These are phyloP conservation scores for Leucopternis melanops DNA, from an alignment of 2,113 vertebrate species.

Conservation along the genomic window DNA sequence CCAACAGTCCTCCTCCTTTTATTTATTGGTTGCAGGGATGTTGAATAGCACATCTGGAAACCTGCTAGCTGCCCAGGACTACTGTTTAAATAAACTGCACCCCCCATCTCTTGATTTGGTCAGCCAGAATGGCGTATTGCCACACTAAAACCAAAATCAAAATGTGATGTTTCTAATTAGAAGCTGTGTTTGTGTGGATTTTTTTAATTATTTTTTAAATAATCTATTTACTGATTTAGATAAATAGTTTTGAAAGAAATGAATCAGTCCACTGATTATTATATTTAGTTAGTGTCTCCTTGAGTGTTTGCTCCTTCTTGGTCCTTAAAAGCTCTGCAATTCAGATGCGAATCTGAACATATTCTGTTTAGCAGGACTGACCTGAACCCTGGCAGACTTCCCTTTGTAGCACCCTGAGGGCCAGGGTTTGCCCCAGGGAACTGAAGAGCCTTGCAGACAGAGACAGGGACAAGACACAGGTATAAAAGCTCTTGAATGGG, in stretches of 20 bases:
- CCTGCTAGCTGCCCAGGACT: conserved; percentile 27
- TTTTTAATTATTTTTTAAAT: neutral
- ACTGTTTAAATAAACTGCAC: conserved; percentile 53
- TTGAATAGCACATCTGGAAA: conserved; percentile 62
- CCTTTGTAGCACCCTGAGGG: neutral
- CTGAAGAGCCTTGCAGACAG: neutral
- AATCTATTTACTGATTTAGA: neutral
- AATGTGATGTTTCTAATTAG: conserved; percentile 2
- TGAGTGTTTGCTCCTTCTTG: neutral
- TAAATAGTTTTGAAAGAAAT: conserved; percentile 5
- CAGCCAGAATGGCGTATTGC: neutral
- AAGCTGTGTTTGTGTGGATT: neutral
- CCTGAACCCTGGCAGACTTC: neutral
- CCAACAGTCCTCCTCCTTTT: conserved; percentile 44
- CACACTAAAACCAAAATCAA: neutral
- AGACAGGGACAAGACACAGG: neutral
- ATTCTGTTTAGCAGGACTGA: neutral
- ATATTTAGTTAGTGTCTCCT: neutral
- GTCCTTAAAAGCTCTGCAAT: neutral
- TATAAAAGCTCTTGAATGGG: neutral
- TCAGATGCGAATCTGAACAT: neutral
- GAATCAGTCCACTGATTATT: neutral
- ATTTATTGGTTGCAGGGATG: conserved; percentile 62
- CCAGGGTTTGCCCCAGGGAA: neutral
- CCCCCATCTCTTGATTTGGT: neutral